These are phyloP conservation scores for Antennarius maculatus DNA, from an alignment of 2,797 vertebrate genomes.

Conservation along the genomic window DNA sequence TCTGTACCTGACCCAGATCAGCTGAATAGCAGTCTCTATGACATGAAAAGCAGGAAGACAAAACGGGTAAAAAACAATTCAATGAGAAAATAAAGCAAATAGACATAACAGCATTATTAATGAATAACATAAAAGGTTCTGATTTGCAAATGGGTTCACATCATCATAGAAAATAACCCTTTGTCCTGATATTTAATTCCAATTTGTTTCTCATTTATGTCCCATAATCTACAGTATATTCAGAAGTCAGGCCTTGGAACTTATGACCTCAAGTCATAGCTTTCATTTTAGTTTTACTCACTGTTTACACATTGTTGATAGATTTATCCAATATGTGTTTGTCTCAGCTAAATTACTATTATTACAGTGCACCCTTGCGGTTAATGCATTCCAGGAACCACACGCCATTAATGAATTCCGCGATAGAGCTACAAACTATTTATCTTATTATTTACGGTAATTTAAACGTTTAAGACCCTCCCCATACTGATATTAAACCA, in stretches of 20 bases:
- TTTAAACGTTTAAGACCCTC: too few species aligned
- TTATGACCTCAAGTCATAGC: background rate
- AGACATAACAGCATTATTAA: background rate
- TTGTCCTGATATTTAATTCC: slow-evolving; percentile 24
- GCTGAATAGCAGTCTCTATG: background rate
- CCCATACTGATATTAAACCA: too few species aligned
- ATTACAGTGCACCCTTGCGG: too few species aligned
- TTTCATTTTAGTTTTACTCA: background rate
- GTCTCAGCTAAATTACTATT: too few species aligned
- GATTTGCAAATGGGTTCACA: slow-evolving; percentile 15
- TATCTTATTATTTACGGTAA: too few species aligned
- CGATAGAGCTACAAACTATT: too few species aligned
- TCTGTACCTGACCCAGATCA: background rate
- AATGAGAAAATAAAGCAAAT: background rate
- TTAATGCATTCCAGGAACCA: too few species aligned
- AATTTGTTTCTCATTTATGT: slow-evolving; percentile 19
- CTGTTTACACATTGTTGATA: slow-evolving; percentile 2
- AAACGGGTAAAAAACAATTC: too few species aligned
- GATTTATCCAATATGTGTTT: background rate
- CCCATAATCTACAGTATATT: slow-evolving; percentile 16
- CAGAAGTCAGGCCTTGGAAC: background rate
- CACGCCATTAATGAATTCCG: too few species aligned
- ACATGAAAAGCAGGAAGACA: background rate
- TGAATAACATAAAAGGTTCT: background rate
- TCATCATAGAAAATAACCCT: background rate